These are phyloP conservation scores for Drosophila aff. DNA, from an alignment of 1,140 invertebrate genomes.

Conservation along the genomic window DNA sequence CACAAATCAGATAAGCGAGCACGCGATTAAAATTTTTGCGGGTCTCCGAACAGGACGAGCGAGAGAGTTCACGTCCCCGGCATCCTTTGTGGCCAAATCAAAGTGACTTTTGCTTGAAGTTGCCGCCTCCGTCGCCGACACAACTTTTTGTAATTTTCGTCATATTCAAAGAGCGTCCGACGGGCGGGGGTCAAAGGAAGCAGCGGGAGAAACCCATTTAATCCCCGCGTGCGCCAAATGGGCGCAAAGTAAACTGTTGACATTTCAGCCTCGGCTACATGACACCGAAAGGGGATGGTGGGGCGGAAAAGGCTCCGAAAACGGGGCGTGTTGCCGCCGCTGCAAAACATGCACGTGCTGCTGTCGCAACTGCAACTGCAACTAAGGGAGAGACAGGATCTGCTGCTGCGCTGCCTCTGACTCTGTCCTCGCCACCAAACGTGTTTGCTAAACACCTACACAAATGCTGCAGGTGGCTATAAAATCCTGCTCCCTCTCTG, in stretches of 20 bases:
- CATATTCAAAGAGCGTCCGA: constrained; percentile 31
- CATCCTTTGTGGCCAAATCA: constrained; percentile 48
- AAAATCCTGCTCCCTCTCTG: background rate
- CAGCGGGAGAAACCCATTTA: constrained; percentile 72
- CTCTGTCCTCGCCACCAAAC: constrained; percentile 24
- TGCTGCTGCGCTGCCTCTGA: background rate
- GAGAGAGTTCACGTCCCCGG: constrained; percentile 4
- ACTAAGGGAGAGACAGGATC: constrained; percentile 64
- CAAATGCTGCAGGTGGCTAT: constrained; percentile 49
- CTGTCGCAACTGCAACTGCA: constrained; percentile 37
- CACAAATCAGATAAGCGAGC: constrained; percentile 76
- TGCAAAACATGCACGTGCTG: constrained; percentile 63
- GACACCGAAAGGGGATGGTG: constrained; percentile 39
- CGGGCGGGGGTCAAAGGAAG: constrained; percentile 44
- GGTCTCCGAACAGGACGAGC: background rate
- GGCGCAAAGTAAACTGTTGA: constrained; percentile 81
- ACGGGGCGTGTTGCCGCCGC: constrained; percentile 30
- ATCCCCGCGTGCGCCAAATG: constrained; percentile 72
- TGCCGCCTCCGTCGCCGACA: constrained; percentile 47
- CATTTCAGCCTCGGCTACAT: constrained; percentile 71
- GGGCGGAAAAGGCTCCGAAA: background rate
- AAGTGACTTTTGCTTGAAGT: constrained; percentile 63
- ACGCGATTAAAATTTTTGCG: constrained; percentile 47
- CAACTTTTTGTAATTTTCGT: constrained; percentile 69
- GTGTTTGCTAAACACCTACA: constrained; percentile 82